Base-by-base conservation (phyloP, 2,888 invertebrate genomes). In the Eristalis pertinax region DNA sequence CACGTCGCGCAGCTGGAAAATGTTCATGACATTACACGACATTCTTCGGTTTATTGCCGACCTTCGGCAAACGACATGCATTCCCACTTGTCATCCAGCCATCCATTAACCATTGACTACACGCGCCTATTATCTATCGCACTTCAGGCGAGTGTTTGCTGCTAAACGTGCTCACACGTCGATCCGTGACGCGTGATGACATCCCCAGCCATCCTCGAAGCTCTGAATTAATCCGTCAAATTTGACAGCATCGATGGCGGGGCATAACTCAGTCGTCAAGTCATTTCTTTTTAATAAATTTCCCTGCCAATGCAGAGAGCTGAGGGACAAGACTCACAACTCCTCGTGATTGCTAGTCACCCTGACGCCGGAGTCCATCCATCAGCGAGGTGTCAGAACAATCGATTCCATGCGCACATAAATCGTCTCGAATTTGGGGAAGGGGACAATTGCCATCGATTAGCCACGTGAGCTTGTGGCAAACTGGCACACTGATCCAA, bases 321-420 rank as follows among this genome's bases (percentile, higher is more conserved):
- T 19, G 1, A 50, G 8, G 50, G 7, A 50, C 8, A 56, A 80
- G 56, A n/a, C 72, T n/a, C n/a, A n/a, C 72, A 43, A 43, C 56
- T 63, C 50, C 62, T 22, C 63, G 62, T 67, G 62, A 32, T 58
- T 65, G 22, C 72, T 60, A 35, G 50, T 26, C 80, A 74, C 67
- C 74, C 26, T 68, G 43, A 4, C 22, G 11, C 29, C 68, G 56
- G 50, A 56, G 62, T 75, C 67, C 65, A 81, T 81, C 74, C 62
- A 75, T 81, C 81, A 81, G 56, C 29, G 29, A 7, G 4, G 38
- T 69, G 81, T 81, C 80, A 74, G 69, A 69, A 19, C 32, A 24
- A 73, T 69, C 56, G 58, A 73, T 26, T 62, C 10, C 63, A 56
- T 41, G 56, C 69, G 64, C 56, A 11, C 43, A 75, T 81, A 81